Conservation (phyloP, 2,113 vertebrate genomes). For the Nestor notabilis region DNA sequence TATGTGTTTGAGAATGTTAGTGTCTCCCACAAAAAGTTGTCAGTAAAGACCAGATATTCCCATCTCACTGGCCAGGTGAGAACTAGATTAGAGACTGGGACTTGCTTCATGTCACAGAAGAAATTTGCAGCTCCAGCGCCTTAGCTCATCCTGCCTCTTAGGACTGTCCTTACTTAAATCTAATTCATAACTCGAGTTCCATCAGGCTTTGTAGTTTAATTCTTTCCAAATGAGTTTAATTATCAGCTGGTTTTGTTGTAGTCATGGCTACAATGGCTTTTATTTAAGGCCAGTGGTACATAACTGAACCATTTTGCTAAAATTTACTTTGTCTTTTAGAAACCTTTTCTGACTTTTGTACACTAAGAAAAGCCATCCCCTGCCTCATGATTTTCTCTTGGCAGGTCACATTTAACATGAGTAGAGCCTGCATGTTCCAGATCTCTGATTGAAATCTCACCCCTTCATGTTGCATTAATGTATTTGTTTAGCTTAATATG, state of each 20-base stretch:
- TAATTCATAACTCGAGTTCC: background rate
- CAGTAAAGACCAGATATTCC: background rate
- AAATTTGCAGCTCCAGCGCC: background rate
- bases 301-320: background rate
- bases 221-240: background rate
- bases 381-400: background rate
- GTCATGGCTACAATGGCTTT: background rate
- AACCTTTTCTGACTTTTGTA: background rate
- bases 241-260: background rate
- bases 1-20: rapidly evolving
- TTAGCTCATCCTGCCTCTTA: background rate
- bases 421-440: background rate
- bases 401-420: background rate
- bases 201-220: background rate
- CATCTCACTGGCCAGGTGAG: background rate
- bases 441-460: background rate
- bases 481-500: background rate
- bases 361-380: background rate
- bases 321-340: background rate
- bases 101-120: background rate
- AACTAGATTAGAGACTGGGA: background rate
- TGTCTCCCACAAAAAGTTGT: background rate
- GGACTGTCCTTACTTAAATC: background rate
- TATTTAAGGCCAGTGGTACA: background rate
- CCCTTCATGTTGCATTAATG: conserved; percentile 34